Base-by-base conservation (phyloP, 2,113 vertebrate species). In the Semnornis frantzii region DNA sequence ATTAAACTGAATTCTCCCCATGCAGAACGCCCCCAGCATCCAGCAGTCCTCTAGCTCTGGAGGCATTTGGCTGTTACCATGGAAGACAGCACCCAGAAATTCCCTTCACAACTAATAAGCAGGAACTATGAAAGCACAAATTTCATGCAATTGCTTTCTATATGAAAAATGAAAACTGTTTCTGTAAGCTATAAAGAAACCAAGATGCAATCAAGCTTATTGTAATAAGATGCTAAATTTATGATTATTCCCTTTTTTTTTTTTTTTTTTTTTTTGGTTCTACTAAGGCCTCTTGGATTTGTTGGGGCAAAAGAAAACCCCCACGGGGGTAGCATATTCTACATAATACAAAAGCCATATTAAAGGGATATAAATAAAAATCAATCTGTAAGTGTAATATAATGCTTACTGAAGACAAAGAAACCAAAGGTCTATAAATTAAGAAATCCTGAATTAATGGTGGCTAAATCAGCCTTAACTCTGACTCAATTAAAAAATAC, bases 141-240 rank as follows among this genome's bases (percentile, higher is more conserved):
- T 76, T 87, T 87, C 72, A 64, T 69, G 76, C 84, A 86, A 90
- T 82, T 86, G 83, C 60, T 14, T 80, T 85, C 86, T 76, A 44
- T 69, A 90, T 63, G 78, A 73, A 94, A 93, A 85, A 77, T 78
- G 69, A 83, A 96, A 94, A 89, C 48, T 86, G 66, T 20, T 89
- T 88, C 77, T 69, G 62, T 48, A 87, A 85, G 84, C 78, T 92
- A 83, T 91, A 95, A 95, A 85, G 87, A 86, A 94, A 85, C 58
- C 44, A 82, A 94, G 92, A 88, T 33, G 87, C 60, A 90, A 90
- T 95, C 95, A 87, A 66, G 88, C 50, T 94, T 90, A 93, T 85
- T 90, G 75, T 55, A 88, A 88, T 82, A 90, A 82, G 81, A 94
- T 71, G n/a, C 57, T 78, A 69, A 62, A 95, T 91, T 94, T 91